Conservation (phyloP, 2,888 invertebrate genomes). For the Dichetophora obliterata region DNA sequence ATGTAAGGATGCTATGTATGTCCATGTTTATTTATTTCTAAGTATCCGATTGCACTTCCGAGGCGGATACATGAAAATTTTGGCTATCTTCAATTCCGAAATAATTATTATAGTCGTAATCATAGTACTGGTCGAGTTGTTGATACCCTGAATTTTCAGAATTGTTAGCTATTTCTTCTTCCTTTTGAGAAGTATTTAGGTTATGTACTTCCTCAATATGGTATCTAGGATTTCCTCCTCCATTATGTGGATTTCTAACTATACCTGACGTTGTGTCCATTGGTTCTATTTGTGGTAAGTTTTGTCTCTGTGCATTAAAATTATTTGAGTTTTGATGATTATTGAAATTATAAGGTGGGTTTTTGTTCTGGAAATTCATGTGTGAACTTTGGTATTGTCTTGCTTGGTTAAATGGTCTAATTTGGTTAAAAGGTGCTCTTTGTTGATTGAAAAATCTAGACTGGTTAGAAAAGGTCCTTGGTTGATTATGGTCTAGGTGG, state of each 20-base stretch:
- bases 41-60: conserved; percentile 10
- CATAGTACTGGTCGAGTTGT: too few relatives aligned
- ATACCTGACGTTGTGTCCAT: not conserved
- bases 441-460: too few relatives aligned
- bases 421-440: too few relatives aligned
- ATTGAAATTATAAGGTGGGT: too few relatives aligned
- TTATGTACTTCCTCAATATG: not conserved
- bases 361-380: too few relatives aligned
- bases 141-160: not conserved
- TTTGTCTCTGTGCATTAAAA: too few relatives aligned
- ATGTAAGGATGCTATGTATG: too few relatives aligned
- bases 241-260: not conserved
- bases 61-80: conserved; percentile 26
- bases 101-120: not conserved
- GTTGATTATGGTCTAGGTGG: too few relatives aligned
- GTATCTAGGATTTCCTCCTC: not conserved
- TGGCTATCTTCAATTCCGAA: conserved; percentile 5
- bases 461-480: too few relatives aligned
- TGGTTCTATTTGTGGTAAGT: not conserved
- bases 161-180: not conserved
- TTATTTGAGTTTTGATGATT: too few relatives aligned
- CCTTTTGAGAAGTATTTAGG: not conserved
- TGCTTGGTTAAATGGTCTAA: too few relatives aligned
- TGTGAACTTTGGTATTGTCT: too few relatives aligned
- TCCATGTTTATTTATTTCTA: conserved; percentile 15